These are phyloP conservation scores for Neocrepidodera transversa DNA, from an alignment of 2,888 invertebrate species.

Conservation along the genomic window DNA sequence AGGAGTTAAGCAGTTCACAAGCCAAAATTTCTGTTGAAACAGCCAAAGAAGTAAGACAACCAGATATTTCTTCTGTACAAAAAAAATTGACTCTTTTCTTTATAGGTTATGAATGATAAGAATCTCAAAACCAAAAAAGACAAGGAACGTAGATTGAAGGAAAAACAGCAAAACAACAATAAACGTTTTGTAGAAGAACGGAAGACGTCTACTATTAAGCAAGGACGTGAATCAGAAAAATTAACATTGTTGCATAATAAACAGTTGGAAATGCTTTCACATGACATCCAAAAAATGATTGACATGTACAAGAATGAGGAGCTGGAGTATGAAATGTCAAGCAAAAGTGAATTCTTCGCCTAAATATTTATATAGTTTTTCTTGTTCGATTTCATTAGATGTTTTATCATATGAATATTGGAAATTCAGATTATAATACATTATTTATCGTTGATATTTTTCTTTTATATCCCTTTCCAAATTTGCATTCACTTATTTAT, in stretches of 20 bases:
- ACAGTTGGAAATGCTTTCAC: slow-evolving; percentile 86
- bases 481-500: too few relatives aligned
- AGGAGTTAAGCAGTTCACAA: slow-evolving; percentile 93
- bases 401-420: slow-evolving; percentile 11
- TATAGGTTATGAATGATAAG: slow-evolving; percentile 82
- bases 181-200: slow-evolving; percentile 97
- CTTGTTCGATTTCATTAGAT: slow-evolving; percentile 1
- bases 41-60: slow-evolving; percentile 79
- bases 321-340: slow-evolving; percentile 86
- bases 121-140: slow-evolving; percentile 96
- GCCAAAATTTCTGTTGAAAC: slow-evolving; percentile 98
- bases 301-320: slow-evolving; percentile 95
- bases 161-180: slow-evolving; percentile 97
- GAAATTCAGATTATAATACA: slow-evolving; percentile 15
- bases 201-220: slow-evolving; percentile 86
- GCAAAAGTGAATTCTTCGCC: slow-evolving; percentile 90
- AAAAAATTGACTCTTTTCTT: slow-evolving; percentile 14
- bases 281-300: slow-evolving; percentile 88
- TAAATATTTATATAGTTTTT: slow-evolving; percentile 60
- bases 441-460: slow-evolving; percentile 17
- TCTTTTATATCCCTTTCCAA: too few relatives aligned
- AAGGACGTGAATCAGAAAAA: slow-evolving; percentile 90
- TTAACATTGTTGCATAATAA: slow-evolving; percentile 91
- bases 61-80: slow-evolving; percentile 1
- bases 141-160: slow-evolving; percentile 89